Conservation (phyloP, 2,797 vertebrate species). For the Euthynnus affinis region DNA sequence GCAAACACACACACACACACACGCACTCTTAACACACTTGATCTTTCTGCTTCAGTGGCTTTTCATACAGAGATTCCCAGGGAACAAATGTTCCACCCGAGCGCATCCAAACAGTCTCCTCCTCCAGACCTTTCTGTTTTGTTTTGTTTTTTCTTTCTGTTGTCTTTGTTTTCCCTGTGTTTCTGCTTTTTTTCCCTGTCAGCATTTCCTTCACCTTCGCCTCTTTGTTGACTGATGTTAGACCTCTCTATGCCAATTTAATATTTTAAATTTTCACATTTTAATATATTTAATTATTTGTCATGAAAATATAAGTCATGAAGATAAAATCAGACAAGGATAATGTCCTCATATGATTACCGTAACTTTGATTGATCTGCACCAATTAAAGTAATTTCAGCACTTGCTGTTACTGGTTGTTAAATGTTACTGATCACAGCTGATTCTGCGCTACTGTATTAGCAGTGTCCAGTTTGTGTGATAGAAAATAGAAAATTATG, state of each 20-base stretch:
- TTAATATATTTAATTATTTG: too few species aligned
- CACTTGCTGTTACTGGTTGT: not conserved
- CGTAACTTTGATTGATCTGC: not conserved
- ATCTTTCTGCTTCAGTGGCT: slow-evolving; percentile 54
- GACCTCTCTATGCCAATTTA: not conserved
- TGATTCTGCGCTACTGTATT: slow-evolving; percentile 7
- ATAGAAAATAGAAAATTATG: slow-evolving; percentile 41
- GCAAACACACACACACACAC: slow-evolving; percentile 31
- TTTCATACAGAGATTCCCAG: slow-evolving; percentile 47
- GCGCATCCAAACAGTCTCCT: slow-evolving; percentile 45
- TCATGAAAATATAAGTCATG: too few species aligned
- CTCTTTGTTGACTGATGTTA: slow-evolving; percentile 20
- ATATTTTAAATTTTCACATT: not conserved
- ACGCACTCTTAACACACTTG: slow-evolving; percentile 47
- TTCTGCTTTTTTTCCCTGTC: slow-evolving; percentile 15
- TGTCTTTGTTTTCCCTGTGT: slow-evolving; percentile 30
- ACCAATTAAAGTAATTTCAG: not conserved
- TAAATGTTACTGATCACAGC: slow-evolving; percentile 9
- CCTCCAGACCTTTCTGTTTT: slow-evolving; percentile 28
- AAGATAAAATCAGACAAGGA: not conserved
- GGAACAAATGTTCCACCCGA: slow-evolving; percentile 55
- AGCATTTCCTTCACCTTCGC: slow-evolving; percentile 25
- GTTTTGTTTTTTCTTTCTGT: not conserved
- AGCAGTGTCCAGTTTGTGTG: slow-evolving; percentile 28
- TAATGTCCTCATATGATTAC: not conserved